These are phyloP conservation scores for Silurus asotus DNA, from an alignment of 2,113 vertebrate species.

Conservation along the genomic window DNA sequence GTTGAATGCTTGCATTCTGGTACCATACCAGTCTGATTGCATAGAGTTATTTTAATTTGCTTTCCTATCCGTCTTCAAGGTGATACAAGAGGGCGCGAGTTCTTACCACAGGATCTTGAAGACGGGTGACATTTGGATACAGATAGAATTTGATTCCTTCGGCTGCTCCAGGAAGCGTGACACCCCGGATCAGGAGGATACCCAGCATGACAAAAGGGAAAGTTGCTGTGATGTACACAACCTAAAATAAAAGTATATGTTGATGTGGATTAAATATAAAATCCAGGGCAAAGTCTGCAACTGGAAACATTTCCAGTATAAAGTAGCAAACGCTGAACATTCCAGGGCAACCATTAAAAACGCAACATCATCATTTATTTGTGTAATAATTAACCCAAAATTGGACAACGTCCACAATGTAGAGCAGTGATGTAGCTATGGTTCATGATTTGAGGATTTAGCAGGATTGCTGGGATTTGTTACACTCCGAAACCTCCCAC, in stretches of 20 bases:
- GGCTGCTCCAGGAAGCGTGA: slow-evolving; percentile 90
- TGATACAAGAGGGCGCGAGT: background rate
- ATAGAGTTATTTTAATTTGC: background rate
- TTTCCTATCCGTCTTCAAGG: background rate
- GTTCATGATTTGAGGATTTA: background rate
- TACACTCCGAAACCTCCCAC: background rate
- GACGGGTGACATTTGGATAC: slow-evolving; percentile 88
- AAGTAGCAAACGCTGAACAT: background rate
- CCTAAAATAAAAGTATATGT: slow-evolving; percentile 56
- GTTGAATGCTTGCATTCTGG: background rate
- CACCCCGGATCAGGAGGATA: slow-evolving; percentile 89
- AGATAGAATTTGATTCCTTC: slow-evolving; percentile 97
- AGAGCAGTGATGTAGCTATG: background rate
- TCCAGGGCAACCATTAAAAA: background rate
- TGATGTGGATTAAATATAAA: background rate
- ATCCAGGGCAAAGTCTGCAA: background rate
- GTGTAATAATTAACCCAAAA: background rate
- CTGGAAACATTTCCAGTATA: background rate
- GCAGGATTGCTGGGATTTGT: background rate
- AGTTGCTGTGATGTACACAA: slow-evolving; percentile 94
- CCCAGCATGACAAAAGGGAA: slow-evolving; percentile 97
- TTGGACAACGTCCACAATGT: background rate
- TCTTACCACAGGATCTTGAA: slow-evolving; percentile 92
- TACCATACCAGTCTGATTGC: background rate
- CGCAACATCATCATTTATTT: background rate